Evolutionary conservation across 2,888 invertebrate species (phyloP).

Genomic region (Protodeltote pygarga): DNA sequence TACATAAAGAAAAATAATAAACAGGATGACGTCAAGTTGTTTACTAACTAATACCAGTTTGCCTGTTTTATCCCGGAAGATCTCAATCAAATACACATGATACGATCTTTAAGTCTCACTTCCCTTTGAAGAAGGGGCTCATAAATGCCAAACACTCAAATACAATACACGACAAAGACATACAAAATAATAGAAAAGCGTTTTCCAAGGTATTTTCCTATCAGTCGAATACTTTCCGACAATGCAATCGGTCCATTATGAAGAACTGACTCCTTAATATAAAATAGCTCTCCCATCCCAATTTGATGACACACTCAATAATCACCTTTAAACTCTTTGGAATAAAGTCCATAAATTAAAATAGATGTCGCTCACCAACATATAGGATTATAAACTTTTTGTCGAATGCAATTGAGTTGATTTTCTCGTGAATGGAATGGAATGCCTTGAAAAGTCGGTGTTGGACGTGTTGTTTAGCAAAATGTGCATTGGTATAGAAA

Average conservation of each 20-base stretch:
- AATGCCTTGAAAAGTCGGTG: slow-evolving; percentile 58
- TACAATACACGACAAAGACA: slow-evolving; percentile 39
- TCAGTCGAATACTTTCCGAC: slow-evolving; percentile 58
- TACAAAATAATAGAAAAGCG: slow-evolving; percentile 48
- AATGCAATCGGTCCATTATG: slow-evolving; percentile 75
- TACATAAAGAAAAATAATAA: no score
- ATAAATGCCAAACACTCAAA: slow-evolving; percentile 41
- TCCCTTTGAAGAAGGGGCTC: slow-evolving; percentile 28
- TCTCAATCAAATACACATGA: slow-evolving; percentile 9
- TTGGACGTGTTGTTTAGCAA: slow-evolving; percentile 68
- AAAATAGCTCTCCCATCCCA: slow-evolving; percentile 67
- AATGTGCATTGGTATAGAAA: slow-evolving; percentile 82
- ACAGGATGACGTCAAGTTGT: no score
- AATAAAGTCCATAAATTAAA: slow-evolving; percentile 33
- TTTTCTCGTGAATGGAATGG: slow-evolving; percentile 41
- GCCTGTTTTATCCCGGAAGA: slow-evolving; percentile 15
- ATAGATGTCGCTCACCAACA: background rate
- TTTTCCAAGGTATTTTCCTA: slow-evolving; percentile 66
- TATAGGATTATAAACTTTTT: slow-evolving; percentile 23
- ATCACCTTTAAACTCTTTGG: slow-evolving; percentile 35
- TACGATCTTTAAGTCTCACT: slow-evolving; percentile 12
- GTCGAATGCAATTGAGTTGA: background rate
- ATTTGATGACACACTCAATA: slow-evolving; percentile 42
- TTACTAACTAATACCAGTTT: no score
- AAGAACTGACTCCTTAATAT: slow-evolving; percentile 75